phyloP scores from a whole-genome alignment of 2,113 vertebrate genomes.

The Peromyscus polionotus region DNA sequence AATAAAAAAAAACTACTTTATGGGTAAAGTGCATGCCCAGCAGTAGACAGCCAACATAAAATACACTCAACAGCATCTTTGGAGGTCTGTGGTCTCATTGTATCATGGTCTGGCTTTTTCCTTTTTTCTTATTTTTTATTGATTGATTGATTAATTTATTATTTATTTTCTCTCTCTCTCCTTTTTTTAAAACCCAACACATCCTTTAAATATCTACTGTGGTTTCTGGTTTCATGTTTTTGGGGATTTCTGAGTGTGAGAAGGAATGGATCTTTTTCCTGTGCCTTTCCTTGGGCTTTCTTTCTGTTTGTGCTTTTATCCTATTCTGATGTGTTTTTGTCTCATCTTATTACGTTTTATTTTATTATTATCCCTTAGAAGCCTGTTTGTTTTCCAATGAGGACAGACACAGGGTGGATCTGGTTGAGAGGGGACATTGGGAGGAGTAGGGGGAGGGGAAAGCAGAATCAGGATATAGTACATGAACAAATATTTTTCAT shows the following conservation, averaged over 20 bases:
- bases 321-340: not conserved
- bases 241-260: not conserved
- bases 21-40: too few relatives aligned
- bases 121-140: not conserved
- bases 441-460: too few relatives aligned
- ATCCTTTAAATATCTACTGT: not conserved
- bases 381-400: not conserved
- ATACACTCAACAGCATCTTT: not conserved
- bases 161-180: not conserved
- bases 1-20: not conserved
- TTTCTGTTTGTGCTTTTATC: not conserved
- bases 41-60: not conserved
- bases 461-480: not conserved
- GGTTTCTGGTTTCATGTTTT: not conserved
- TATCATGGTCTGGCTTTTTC: not conserved
- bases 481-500: not conserved
- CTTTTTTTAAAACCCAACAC: not conserved
- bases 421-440: not conserved
- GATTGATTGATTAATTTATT: too few relatives aligned
- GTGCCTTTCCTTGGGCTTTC: not conserved
- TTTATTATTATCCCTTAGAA: not conserved
- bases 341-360: not conserved
- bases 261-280: not conserved
- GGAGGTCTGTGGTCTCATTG: not conserved
- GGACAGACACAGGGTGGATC: not conserved